Conservation (phyloP, 2,888 invertebrate species). For the Brassicogethes aeneus region DNA sequence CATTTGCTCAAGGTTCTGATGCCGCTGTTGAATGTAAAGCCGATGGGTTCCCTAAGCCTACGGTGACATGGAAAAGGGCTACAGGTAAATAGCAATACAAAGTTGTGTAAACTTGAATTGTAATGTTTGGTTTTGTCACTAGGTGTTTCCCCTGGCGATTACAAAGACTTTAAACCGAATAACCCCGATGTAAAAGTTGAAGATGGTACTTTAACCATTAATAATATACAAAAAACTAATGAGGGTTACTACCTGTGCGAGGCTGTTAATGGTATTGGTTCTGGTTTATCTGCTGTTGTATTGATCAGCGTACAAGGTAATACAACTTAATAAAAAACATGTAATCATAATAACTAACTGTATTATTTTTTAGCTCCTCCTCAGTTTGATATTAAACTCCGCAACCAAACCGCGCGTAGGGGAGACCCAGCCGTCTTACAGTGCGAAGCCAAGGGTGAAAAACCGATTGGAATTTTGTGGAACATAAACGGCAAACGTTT, state of each 20-base stretch:
- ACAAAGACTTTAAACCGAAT: constrained; percentile 84
- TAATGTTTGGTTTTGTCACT: constrained; percentile 18
- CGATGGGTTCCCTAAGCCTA: constrained; percentile 90
- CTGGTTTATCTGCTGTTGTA: constrained; percentile 89
- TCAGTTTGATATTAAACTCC: constrained; percentile 84
- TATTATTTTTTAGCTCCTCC: constrained; percentile 62
- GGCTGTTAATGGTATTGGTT: constrained; percentile 92
- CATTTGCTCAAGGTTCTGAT: constrained; percentile 89
- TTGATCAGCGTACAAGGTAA: constrained; percentile 87
- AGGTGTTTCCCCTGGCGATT: constrained; percentile 89
- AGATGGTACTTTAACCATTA: constrained; percentile 85
- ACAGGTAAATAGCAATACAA: constrained; percentile 63
- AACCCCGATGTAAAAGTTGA: constrained; percentile 87
- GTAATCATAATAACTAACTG: neutral
- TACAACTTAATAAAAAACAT: neutral
- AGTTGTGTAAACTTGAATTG: too few species aligned
- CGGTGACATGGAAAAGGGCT: constrained; percentile 92
- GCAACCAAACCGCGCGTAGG: constrained; percentile 84
- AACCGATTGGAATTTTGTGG: constrained; percentile 91
- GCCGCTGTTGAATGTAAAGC: constrained; percentile 93
- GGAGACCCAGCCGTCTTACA: constrained; percentile 86
- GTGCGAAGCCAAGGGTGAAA: constrained; percentile 89
- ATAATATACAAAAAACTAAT: constrained; percentile 86
- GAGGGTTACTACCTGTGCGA: constrained; percentile 94
- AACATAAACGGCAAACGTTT: constrained; percentile 89